Base-by-base conservation (phyloP, 2,113 vertebrate genomes). In the Silurus meridionalis region DNA sequence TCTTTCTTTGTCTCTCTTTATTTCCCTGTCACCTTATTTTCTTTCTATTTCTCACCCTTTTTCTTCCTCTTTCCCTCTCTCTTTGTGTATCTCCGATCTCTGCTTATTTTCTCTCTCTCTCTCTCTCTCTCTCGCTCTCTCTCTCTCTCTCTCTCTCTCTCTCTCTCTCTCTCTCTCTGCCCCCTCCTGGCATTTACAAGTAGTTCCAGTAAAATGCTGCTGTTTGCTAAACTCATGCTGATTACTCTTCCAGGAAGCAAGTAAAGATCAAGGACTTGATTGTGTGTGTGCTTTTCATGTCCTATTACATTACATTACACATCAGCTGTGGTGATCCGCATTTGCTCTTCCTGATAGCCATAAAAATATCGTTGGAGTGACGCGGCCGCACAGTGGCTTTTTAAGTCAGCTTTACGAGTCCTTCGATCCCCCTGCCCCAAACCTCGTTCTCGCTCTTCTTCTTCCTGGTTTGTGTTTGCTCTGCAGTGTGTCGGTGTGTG, bases 161-260 rank as follows among this genome's bases (percentile, higher is more conserved):
- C 9, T 55, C 50, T 37, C 23, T 81, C 53, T 72, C 25, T 37
- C 61, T 85, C 8, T 79, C 50, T 61, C 17, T 60, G 14, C 72
- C 5, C 48, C 46, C 72, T 17, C 25, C 58, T 53, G 15, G 10
- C 61, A 61, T 82, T 72, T 78, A 74, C 23, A 64, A 50, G 52
- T 50, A 80, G 69, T 83, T 87, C 78, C 77, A 63, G 83, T 84
- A 81, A 87, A 25, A 50, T 46, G 69, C 58, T 86, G 57, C 67
- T 75, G 58, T 82, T 80, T 86, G 69, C 69, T 82, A 64, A 74
- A 71, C 64, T 82, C 63, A 13, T 58, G 79, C 55, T 86, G 85
- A 61, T 67, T 48, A 53, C n/a, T 63, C 57, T 82, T 75, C 67
- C 69, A 64, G 80, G 57, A 82, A 82, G 25, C 10, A 57, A 74